A percentile compares a stretch with the other conserved stretches of the same genome.
Evolutionary conservation across 2,113 vertebrate genomes (phyloP).

Genomic region (Corythornis vintsioides): DNA sequence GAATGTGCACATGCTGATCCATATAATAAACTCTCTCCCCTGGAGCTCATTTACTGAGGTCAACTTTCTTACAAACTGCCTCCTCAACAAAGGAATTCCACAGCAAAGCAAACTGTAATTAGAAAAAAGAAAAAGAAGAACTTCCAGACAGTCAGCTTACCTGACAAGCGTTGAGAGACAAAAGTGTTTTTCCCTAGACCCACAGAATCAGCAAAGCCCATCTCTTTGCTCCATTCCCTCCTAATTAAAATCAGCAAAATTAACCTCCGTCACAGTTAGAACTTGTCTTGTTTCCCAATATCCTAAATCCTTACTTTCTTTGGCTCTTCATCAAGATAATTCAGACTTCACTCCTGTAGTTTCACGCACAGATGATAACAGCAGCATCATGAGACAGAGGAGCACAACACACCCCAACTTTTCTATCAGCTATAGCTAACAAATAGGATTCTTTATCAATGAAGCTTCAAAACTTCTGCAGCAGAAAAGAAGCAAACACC

Average conservation of each 20-base stretch:
- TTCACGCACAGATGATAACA: background rate
- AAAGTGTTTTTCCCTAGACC: background rate
- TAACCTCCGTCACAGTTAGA: background rate
- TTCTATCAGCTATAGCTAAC: background rate
- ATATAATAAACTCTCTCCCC: slow-evolving; percentile 52
- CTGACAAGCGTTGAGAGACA: background rate
- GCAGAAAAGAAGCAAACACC: background rate
- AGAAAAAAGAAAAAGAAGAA: background rate
- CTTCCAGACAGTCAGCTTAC: background rate
- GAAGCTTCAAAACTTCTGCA: background rate
- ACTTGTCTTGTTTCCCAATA: background rate
- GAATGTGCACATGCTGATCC: slow-evolving; percentile 51
- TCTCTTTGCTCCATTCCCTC: background rate
- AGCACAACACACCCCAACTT: background rate
- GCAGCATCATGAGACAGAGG: background rate
- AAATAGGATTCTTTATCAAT: background rate
- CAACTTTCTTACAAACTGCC: slow-evolving; percentile 29
- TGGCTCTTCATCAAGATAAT: background rate
- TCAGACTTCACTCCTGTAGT: background rate
- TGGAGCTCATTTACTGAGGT: slow-evolving; percentile 59
- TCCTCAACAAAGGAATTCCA: slow-evolving; percentile 12
- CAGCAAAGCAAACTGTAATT: slow-evolving; percentile 34
- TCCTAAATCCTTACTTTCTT: background rate
- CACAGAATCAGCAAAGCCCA: background rate
- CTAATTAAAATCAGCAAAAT: background rate